These are phyloP conservation scores for Coptodon bakossiorum DNA, from an alignment of 2,113 vertebrate genomes.

Conservation along the genomic window DNA sequence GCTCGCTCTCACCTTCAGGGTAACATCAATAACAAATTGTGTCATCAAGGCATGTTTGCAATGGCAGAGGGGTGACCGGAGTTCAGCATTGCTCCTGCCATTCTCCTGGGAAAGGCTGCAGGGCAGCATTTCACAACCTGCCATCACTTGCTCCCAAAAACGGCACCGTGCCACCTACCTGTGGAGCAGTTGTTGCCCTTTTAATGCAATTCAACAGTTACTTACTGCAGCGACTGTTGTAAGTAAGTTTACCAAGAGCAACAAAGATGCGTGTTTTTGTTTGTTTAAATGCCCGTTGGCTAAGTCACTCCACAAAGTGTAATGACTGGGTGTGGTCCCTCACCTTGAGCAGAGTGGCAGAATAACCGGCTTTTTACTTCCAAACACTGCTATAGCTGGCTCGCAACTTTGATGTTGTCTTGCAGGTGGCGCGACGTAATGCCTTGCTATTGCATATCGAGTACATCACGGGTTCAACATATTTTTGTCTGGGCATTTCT, in stretches of 20 bases:
- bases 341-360: not conserved
- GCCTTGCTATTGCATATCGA: not conserved
- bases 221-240: too few species aligned
- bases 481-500: not conserved
- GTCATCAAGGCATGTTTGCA: conserved; percentile 65
- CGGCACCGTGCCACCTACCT: conserved; percentile 39
- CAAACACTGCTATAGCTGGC: not conserved
- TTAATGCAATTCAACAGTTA: not conserved
- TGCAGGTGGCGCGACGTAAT: not conserved
- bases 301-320: not conserved
- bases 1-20: conserved; percentile 62
- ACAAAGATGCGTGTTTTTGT: not conserved
- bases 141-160: conserved; percentile 52
- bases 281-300: not conserved
- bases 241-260: not conserved
- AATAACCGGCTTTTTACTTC: not conserved
- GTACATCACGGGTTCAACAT: not conserved
- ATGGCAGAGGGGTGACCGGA: conserved; percentile 44
- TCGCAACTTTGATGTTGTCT: not conserved
- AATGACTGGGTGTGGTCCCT: conserved; percentile 27
- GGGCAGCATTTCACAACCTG: conserved; percentile 61
- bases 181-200: not conserved
- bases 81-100: conserved; percentile 29
- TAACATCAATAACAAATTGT: conserved; percentile 62
- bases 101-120: conserved; percentile 46